Evolutionary conservation across 2,797 vertebrate species (phyloP).

Genomic region (Capromys pilorides): DNA sequence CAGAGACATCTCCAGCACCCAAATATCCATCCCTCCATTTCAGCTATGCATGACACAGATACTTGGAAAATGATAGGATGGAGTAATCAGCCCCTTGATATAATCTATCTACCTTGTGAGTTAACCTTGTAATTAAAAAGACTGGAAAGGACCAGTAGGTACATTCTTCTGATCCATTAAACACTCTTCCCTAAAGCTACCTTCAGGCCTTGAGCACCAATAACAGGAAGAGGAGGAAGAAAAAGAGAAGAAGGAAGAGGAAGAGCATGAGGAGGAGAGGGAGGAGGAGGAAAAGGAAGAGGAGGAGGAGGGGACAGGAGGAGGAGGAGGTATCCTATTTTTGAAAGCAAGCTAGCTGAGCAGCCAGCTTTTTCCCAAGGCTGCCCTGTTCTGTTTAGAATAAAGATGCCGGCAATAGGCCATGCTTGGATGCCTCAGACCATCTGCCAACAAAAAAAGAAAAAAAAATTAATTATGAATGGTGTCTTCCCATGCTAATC

Average conservation of each 20-base stretch:
- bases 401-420: slow-evolving; percentile 81
- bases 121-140: slow-evolving; percentile 53
- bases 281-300: no score
- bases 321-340: slow-evolving; percentile 43
- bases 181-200: slow-evolving; percentile 21
- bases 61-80: not conserved
- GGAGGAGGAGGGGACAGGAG: no score
- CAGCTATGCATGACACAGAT: not conserved
- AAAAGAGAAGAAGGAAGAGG: no score
- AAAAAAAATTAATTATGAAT: slow-evolving; percentile 88
- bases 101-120: not conserved
- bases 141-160: not conserved
- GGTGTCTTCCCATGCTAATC: slow-evolving; percentile 88
- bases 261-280: no score
- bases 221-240: not conserved
- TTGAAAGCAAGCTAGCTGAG: slow-evolving; percentile 65
- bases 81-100: not conserved
- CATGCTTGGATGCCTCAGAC: slow-evolving; percentile 83
- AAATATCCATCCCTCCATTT: no score
- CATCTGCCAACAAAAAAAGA: slow-evolving; percentile 86
- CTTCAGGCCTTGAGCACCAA: slow-evolving; percentile 11
- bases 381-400: slow-evolving; percentile 74
- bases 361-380: slow-evolving; percentile 70
- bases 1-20: not conserved
- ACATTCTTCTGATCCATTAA: not conserved